These are phyloP conservation scores for Hyalella azteca DNA, from an alignment of 2,888 invertebrate genomes.

Conservation along the genomic window DNA sequence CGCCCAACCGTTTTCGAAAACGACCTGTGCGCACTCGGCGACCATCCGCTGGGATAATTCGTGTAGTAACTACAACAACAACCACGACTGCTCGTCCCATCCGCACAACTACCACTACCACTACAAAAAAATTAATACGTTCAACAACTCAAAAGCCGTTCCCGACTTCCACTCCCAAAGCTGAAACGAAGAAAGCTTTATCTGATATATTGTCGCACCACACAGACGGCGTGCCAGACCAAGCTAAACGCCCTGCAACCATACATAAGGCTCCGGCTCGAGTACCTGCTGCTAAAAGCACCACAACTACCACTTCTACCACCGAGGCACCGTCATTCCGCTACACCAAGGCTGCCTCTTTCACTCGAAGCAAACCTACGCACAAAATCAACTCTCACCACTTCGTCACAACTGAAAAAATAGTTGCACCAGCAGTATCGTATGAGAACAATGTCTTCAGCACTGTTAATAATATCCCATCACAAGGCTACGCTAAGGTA, in stretches of 20 bases:
- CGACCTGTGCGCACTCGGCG: slow-evolving; percentile 1
- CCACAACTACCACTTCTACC: neutral
- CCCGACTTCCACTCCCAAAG: neutral
- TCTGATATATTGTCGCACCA: neutral
- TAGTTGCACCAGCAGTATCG: neutral
- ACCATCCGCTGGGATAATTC: neutral
- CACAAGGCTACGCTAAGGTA: neutral
- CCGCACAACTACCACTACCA: neutral
- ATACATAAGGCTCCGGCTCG: neutral
- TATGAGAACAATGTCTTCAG: neutral
- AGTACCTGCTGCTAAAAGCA: neutral
- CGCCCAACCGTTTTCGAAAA: neutral
- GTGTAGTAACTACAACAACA: neutral
- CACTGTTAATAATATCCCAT: neutral
- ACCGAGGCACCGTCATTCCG: slow-evolving; percentile 22
- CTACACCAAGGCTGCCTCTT: neutral
- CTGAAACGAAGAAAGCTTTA: neutral
- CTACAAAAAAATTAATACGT: neutral
- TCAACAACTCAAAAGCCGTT: neutral
- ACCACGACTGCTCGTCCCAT: neutral
- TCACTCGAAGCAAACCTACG: neutral
- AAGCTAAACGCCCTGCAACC: neutral
- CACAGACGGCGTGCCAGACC: neutral
- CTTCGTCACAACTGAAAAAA: neutral
- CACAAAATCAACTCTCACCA: too few relatives aligned